These are phyloP conservation scores for Ctenopoma kingsleyae DNA, from an alignment of 2,797 vertebrate species.

Conservation along the genomic window DNA sequence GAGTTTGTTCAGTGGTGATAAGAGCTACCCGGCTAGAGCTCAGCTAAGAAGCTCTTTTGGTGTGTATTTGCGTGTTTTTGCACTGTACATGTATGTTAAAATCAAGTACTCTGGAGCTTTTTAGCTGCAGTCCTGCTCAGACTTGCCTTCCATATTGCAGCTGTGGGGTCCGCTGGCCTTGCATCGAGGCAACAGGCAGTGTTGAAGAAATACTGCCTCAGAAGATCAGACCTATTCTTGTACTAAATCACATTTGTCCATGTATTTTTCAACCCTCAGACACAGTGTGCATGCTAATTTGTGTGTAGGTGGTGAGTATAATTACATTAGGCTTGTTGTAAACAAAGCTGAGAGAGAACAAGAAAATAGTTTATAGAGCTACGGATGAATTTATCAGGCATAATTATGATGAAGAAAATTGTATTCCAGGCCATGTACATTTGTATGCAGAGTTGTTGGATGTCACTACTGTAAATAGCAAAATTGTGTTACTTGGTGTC, in stretches of 20 bases:
- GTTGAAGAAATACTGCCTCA: constrained; percentile 34
- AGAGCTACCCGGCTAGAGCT: constrained; percentile 58
- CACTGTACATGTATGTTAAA: constrained; percentile 39
- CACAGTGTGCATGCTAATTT: constrained; percentile 74
- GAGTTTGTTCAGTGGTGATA: constrained; percentile 79
- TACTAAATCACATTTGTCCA: constrained; percentile 59
- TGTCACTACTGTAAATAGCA: constrained; percentile 11
- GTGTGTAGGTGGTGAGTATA: constrained; percentile 78
- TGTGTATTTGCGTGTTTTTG: constrained; percentile 37
- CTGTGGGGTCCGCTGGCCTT: constrained; percentile 14
- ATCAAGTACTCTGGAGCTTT: constrained; percentile 19
- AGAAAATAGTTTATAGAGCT: constrained; percentile 54
- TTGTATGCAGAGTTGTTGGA: constrained; percentile 11
- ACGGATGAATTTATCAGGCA: constrained; percentile 55
- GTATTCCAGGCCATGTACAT: constrained; percentile 9
- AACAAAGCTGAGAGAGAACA: constrained; percentile 67
- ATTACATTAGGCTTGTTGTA: constrained; percentile 76
- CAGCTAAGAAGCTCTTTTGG: constrained; percentile 21
- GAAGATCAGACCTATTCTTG: constrained; percentile 54
- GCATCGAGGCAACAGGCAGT: constrained; percentile 7
- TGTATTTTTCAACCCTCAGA: constrained; percentile 64
- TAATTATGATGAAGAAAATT: constrained; percentile 40
- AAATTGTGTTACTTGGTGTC: constrained; percentile 1
- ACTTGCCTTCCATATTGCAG: constrained; percentile 19
- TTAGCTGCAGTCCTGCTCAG: constrained; percentile 24